These are phyloP conservation scores for Apantesis nais DNA, from an alignment of 2,888 invertebrate species.

Conservation along the genomic window DNA sequence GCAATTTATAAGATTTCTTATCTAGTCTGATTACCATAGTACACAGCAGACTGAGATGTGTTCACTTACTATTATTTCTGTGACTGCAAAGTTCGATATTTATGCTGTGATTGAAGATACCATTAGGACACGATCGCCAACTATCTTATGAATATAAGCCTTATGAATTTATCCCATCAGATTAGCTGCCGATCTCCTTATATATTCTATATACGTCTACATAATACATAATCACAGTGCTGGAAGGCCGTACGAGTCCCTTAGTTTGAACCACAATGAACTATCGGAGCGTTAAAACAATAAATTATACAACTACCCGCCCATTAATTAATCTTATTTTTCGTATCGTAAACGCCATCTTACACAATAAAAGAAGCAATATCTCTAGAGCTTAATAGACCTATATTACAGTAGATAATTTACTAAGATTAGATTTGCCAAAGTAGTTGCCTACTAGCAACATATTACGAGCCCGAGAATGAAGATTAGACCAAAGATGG, in stretches of 20 bases:
- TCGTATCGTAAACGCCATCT: background rate
- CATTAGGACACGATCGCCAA: background rate
- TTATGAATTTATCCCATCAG: background rate
- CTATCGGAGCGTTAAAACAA: background rate
- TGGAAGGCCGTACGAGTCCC: background rate
- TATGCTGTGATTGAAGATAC: too few species aligned
- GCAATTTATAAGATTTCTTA: too few species aligned
- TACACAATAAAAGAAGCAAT: background rate
- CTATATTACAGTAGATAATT: conserved; percentile 2
- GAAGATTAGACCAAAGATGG: background rate
- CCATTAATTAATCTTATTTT: conserved; percentile 1
- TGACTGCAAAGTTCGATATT: background rate
- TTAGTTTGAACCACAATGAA: background rate
- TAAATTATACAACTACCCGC: background rate
- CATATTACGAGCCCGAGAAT: background rate
- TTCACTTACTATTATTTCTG: background rate
- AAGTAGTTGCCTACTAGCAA: background rate
- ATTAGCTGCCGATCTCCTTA: background rate
- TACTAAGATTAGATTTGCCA: background rate
- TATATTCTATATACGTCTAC: background rate
- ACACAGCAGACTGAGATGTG: too few species aligned
- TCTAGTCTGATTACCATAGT: too few species aligned
- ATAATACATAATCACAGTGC: background rate
- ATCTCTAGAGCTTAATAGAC: background rate
- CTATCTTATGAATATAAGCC: background rate